These are phyloP conservation scores for Argopecten irradians DNA, from an alignment of 1,140 invertebrate species.

Conservation along the genomic window DNA sequence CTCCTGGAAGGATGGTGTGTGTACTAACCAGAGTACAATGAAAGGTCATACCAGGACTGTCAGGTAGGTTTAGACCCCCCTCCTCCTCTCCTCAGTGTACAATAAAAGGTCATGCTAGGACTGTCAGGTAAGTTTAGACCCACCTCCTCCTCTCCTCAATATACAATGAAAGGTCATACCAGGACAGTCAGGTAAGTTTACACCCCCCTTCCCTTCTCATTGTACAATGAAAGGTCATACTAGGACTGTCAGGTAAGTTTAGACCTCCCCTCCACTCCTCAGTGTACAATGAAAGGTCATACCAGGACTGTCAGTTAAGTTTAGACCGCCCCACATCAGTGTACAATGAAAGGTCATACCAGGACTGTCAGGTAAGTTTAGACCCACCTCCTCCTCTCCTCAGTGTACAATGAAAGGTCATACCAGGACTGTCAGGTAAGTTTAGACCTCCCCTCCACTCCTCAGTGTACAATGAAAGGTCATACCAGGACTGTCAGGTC, in stretches of 20 bases:
- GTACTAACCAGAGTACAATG: constrained; percentile 78
- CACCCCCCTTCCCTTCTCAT: no score
- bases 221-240: no score
- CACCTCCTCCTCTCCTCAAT: no score
- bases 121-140: neutral
- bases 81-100: neutral
- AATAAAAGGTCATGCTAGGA: neutral
- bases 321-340: no score
- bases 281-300: no score
- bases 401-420: neutral
- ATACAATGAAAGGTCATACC: constrained; percentile 42
- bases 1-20: constrained; percentile 82
- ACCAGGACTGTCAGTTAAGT: neutral
- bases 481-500: constrained; percentile 34
- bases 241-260: no score
- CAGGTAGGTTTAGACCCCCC: neutral
- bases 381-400: neutral
- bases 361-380: neutral
- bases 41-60: constrained; percentile 5
- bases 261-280: no score
- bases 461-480: neutral
- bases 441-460: neutral
- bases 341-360: neutral
- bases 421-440: neutral
- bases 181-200: constrained; percentile 46